Evolutionary conservation across 2,888 invertebrate genomes (phyloP).

Genomic region (Selenia dentaria): DNA sequence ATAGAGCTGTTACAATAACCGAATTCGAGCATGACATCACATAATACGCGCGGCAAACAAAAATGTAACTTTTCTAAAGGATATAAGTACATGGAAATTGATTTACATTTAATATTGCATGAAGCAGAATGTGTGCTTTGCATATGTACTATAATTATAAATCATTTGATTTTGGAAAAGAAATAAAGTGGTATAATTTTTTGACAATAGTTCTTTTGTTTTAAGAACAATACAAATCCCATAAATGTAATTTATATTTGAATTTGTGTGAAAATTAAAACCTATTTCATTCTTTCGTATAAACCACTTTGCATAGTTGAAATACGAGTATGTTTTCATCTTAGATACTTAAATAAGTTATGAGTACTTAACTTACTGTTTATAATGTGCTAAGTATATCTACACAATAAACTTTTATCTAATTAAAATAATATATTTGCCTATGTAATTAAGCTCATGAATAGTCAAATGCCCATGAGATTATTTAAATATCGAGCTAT

Average conservation of each 20-base stretch:
- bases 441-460: conserved; percentile 17
- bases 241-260: background rate
- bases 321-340: background rate
- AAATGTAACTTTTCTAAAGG: background rate
- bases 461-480: conserved; percentile 19
- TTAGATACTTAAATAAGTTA: background rate
- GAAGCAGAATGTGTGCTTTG: background rate
- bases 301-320: too few relatives aligned
- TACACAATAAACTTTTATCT: conserved; percentile 6
- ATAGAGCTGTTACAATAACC: conserved; percentile 39
- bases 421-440: conserved; percentile 16
- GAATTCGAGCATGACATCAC: conserved; percentile 34
- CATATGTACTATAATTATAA: background rate
- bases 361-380: background rate
- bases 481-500: conserved; percentile 27
- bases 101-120: too few relatives aligned
- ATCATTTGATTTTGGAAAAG: conserved; percentile 1
- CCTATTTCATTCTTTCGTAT: too few relatives aligned
- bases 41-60: conserved; percentile 25
- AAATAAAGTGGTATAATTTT: background rate
- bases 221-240: background rate
- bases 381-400: background rate
- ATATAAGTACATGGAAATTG: background rate
- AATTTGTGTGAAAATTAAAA: background rate
- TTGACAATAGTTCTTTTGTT: background rate